Evolutionary conservation across 2,113 vertebrate species (phyloP).

Genomic region (Rhagologus leucostigma): DNA sequence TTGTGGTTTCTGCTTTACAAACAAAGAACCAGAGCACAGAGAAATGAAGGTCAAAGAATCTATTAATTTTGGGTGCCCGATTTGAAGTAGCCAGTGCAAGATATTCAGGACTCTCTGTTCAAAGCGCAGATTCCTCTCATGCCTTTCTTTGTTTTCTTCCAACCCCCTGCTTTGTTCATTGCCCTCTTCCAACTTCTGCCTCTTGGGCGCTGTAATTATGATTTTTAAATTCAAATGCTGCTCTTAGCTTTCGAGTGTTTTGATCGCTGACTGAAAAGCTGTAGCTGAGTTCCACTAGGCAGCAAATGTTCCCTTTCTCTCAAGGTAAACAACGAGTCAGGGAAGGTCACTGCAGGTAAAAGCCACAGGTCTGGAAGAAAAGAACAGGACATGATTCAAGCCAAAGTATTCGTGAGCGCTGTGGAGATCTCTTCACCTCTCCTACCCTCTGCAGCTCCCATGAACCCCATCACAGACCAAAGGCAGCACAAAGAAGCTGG

Average conservation of each 20-base stretch:
- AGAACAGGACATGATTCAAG: not conserved
- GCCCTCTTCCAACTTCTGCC: slow-evolving; percentile 19
- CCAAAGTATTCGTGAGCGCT: accelerated
- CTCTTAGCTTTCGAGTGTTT: slow-evolving; percentile 46
- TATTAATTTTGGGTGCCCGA: not conserved
- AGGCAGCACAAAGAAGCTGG: not conserved
- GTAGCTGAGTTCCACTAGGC: not conserved
- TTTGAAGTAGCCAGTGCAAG: not conserved
- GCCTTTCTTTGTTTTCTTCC: not conserved
- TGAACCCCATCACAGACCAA: not conserved
- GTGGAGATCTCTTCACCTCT: slow-evolving; percentile 2
- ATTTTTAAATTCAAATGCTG: slow-evolving; percentile 12
- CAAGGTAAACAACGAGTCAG: slow-evolving; percentile 22
- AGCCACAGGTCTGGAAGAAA: not conserved
- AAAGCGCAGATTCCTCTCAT: not conserved
- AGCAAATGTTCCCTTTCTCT: not conserved
- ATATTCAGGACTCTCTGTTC: not conserved
- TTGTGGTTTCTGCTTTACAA: not conserved
- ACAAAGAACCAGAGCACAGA: not conserved
- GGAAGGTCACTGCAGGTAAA: slow-evolving; percentile 33
- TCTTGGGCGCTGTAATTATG: not conserved
- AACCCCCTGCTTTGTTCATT: not conserved
- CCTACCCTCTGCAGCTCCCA: not conserved
- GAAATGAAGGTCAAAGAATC: not conserved
- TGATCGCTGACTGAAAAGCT: not conserved